Evolutionary conservation across 2,797 vertebrate species (phyloP).

Genomic region (Alosa sapidissima): DNA sequence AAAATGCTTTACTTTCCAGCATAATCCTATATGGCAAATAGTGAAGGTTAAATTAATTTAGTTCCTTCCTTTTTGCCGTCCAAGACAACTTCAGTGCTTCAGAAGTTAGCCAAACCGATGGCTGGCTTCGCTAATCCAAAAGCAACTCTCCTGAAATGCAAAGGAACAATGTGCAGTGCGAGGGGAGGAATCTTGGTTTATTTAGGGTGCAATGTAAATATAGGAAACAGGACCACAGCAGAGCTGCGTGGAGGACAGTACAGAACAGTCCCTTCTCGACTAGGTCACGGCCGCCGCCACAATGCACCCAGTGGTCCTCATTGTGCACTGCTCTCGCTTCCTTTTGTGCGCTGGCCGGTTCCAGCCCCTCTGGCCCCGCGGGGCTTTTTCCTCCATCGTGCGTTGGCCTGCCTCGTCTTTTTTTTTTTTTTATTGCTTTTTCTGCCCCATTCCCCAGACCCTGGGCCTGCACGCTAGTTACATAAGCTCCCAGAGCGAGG

Average conservation of each 20-base stretch:
- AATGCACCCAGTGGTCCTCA: constrained; percentile 6
- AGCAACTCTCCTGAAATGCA: neutral
- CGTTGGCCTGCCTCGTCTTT: neutral
- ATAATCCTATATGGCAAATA: neutral
- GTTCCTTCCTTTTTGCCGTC: neutral
- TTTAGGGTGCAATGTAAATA: neutral
- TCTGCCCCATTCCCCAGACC: constrained; percentile 15
- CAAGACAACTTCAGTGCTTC: neutral
- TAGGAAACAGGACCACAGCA: neutral
- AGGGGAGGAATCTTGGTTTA: neutral
- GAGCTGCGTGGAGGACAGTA: neutral
- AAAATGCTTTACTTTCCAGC: neutral
- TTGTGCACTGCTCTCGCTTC: neutral
- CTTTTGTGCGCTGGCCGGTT: neutral
- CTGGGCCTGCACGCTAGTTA: neutral
- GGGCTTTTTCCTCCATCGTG: neutral
- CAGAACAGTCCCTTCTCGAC: constrained; percentile 18
- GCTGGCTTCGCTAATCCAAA: neutral
- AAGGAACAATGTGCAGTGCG: neutral
- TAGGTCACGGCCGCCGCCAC: neutral
- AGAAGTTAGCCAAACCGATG: neutral
- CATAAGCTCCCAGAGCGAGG: neutral
- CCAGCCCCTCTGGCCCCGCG: constrained; percentile 11
- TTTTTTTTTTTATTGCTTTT: neutral
- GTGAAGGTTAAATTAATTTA: neutral